Conservation (phyloP, 1,140 invertebrate species). For the Papilio xuthus region DNA sequence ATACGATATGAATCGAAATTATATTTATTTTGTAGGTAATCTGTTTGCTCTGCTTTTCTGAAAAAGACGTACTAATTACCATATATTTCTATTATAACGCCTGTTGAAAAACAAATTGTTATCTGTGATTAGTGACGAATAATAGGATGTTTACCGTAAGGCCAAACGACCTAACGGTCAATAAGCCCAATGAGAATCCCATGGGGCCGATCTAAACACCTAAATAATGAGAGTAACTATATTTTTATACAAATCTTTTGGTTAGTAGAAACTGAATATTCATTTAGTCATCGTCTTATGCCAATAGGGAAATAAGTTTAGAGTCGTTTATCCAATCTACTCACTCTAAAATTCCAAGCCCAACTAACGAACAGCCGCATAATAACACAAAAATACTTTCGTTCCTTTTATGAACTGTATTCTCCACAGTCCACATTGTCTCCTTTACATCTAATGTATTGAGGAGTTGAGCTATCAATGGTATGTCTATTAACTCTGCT, state of each 20-base stretch:
- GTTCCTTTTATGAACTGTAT: conserved; percentile 54
- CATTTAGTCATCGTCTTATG: too few species aligned
- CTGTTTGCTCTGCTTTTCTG: conserved; percentile 62
- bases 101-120: too few species aligned
- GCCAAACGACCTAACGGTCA: too few species aligned
- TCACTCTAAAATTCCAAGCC: conserved; percentile 67
- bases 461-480: conserved; percentile 59
- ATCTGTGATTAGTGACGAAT: too few species aligned
- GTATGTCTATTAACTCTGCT: conserved; percentile 65
- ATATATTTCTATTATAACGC: too few species aligned
- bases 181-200: too few species aligned
- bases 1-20: conserved; percentile 58
- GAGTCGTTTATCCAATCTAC: conserved; percentile 39
- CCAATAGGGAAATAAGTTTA: too few species aligned
- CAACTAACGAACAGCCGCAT: conserved; percentile 61
- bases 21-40: conserved; percentile 60
- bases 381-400: conserved; percentile 70
- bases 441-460: conserved; percentile 59
- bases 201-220: too few species aligned
- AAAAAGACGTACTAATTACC: conserved; percentile 16
- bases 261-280: too few species aligned
- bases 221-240: too few species aligned
- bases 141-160: too few species aligned
- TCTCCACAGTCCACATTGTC: conserved; percentile 61
- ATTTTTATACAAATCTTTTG: too few species aligned